Conservation (phyloP, 2,888 invertebrate species). For the Synergus laeviventris region DNA sequence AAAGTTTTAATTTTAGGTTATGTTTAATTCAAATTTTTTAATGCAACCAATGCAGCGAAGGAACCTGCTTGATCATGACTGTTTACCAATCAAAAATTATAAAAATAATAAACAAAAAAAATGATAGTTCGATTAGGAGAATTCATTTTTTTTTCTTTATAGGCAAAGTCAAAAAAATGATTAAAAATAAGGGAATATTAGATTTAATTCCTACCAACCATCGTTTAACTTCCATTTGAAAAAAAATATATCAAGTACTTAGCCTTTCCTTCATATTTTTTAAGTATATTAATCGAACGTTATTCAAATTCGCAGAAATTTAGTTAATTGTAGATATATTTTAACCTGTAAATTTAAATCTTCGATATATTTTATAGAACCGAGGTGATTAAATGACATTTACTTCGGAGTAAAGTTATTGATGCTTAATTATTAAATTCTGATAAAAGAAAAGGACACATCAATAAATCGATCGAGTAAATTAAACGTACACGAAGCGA, state of each 20-base stretch:
- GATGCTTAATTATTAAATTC: background rate
- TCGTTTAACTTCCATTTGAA: conserved; percentile 60
- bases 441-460: conserved; percentile 42
- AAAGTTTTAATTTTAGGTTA: conserved; percentile 39
- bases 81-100: too few relatives aligned
- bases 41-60: too few relatives aligned
- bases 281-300: background rate
- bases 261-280: background rate
- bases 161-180: conserved; percentile 57
- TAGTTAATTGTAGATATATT: background rate
- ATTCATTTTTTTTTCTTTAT: background rate
- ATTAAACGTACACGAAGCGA: conserved; percentile 64
- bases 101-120: conserved; percentile 13
- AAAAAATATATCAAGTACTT: conserved; percentile 64
- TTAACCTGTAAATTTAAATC: background rate
- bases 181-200: conserved; percentile 70
- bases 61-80: too few relatives aligned
- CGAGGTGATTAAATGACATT: background rate
- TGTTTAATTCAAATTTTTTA: too few relatives aligned
- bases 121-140: background rate
- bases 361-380: background rate
- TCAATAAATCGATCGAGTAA: conserved; percentile 58
- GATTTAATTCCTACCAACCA: conserved; percentile 70
- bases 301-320: too few relatives aligned
- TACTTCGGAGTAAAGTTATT: background rate